These are phyloP conservation scores for Leiothrix lutea DNA, from an alignment of 2,113 vertebrate genomes.

Conservation along the genomic window DNA sequence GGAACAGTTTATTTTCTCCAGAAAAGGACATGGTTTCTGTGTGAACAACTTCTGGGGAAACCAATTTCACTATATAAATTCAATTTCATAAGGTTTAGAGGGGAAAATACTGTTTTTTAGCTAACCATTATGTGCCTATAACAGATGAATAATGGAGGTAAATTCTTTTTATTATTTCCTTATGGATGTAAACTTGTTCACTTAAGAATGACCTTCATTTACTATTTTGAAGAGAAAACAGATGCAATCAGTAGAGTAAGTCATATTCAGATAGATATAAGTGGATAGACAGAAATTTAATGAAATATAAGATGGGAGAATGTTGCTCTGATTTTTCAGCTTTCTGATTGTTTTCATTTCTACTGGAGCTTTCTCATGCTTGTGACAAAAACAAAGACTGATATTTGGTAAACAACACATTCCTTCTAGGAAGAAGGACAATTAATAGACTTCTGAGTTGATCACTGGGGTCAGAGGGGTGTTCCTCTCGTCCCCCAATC, in stretches of 20 bases:
- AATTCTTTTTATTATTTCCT: not conserved
- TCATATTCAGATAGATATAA: not conserved
- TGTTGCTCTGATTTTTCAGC: too few species aligned
- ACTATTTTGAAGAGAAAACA: not conserved
- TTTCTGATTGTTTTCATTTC: too few species aligned
- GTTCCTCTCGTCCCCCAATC: too few species aligned
- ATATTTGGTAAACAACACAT: too few species aligned
- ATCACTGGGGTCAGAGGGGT: too few species aligned
- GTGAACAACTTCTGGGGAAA: not conserved
- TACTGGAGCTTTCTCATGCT: too few species aligned
- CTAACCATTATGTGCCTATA: not conserved
- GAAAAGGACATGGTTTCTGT: not conserved
- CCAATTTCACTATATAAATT: not conserved
- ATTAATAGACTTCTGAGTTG: too few species aligned
- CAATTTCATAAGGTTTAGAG: not conserved
- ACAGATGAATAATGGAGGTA: not conserved
- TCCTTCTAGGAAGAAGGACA: too few species aligned
- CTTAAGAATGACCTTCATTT: not conserved
- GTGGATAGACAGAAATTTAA: not conserved
- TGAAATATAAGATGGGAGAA: not conserved
- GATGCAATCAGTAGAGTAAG: not conserved
- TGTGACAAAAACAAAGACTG: too few species aligned
- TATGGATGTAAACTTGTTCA: not conserved
- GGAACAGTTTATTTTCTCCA: not conserved
- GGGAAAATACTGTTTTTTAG: not conserved